Evolutionary conservation across 1,140 invertebrate species (phyloP).

Genomic region (Ceratina australensis): DNA sequence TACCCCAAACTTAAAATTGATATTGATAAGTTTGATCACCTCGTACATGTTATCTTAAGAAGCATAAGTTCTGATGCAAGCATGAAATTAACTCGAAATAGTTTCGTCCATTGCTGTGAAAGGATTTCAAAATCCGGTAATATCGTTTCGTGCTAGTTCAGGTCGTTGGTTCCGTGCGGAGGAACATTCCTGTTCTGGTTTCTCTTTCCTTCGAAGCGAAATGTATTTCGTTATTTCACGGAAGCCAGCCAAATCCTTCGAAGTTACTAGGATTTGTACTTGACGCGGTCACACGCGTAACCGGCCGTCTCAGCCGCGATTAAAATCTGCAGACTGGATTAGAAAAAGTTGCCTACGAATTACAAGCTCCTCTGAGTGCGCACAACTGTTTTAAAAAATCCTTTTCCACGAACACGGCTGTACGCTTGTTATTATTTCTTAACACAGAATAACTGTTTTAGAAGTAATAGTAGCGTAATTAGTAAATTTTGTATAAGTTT

Average conservation of each 20-base stretch:
- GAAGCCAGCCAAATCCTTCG: slow-evolving; percentile 34
- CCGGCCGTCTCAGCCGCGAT: not conserved
- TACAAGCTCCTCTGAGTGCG: not conserved
- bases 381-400: not conserved
- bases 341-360: not conserved
- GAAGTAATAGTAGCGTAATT: too few relatives aligned
- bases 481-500: too few relatives aligned
- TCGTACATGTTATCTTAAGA: not conserved
- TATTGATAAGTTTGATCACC: too few relatives aligned
- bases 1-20: too few relatives aligned
- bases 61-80: slow-evolving; percentile 20
- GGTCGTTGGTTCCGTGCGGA: not conserved
- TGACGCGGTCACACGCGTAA: slow-evolving; percentile 20
- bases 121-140: slow-evolving; percentile 37
- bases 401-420: too few relatives aligned
- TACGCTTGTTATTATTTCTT: too few relatives aligned
- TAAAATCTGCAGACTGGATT: slow-evolving; percentile 11
- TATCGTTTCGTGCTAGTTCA: slow-evolving; percentile 15
- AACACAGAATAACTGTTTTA: too few relatives aligned
- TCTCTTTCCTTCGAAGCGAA: slow-evolving; percentile 22
- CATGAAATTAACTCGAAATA: slow-evolving; percentile 5
- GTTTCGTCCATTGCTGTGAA: slow-evolving; percentile 4
- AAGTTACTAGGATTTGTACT: slow-evolving; percentile 61
- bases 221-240: slow-evolving; percentile 56
- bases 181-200: slow-evolving; percentile 38